A percentile compares a stretch with the other conserved stretches of the same genome.
Conservation (phyloP, 2,113 vertebrate genomes). For the Vidua chalybeata region DNA sequence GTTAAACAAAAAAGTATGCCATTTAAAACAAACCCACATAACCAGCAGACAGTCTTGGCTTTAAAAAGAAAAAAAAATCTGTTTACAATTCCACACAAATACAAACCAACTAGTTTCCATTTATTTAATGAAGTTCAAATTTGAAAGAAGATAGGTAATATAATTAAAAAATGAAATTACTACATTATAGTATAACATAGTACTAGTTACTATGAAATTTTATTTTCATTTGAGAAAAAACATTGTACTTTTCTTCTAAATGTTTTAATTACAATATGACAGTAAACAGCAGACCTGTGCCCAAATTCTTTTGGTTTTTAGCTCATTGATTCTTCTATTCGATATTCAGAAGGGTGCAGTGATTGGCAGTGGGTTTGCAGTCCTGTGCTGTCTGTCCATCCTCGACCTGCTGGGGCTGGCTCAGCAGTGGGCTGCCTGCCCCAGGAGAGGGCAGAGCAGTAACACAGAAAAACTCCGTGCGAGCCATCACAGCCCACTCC, state of each 20-base stretch:
- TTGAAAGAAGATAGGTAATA: neutral
- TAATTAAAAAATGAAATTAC: neutral
- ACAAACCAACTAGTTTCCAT: too few species aligned
- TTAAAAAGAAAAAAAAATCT: neutral
- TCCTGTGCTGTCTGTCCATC: accelerated
- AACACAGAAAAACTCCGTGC: neutral
- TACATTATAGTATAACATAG: neutral
- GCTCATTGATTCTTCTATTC: neutral
- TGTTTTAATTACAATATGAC: neutral
- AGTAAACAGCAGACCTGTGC: neutral
- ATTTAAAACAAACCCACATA: neutral
- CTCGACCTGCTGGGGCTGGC: accelerated
- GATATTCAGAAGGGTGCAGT: too few species aligned
- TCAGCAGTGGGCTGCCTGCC: neutral
- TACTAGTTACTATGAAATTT: neutral
- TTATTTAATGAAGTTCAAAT: neutral
- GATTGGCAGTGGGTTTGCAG: accelerated
- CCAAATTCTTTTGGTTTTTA: accelerated
- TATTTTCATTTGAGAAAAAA: neutral
- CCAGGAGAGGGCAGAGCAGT: slow-evolving; percentile 66
- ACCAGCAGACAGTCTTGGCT: neutral
- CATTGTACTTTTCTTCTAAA: neutral
- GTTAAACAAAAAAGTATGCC: neutral
- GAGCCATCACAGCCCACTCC: neutral
- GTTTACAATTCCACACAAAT: neutral